phyloP scores from a whole-genome alignment of 2,888 invertebrate genomes.

The Polydrusus cervinus region DNA sequence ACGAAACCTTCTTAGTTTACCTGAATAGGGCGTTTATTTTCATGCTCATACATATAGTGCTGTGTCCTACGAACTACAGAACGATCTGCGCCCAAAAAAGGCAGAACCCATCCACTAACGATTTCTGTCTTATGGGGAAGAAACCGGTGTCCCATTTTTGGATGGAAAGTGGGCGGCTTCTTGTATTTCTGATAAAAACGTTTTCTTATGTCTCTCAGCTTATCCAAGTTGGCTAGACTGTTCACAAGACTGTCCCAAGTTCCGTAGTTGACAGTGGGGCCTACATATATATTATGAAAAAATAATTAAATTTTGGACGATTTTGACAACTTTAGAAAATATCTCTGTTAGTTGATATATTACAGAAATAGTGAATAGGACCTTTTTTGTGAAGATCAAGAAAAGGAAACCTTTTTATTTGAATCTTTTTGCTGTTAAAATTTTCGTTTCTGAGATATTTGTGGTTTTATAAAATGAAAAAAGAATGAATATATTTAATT shows the following conservation, averaged over 20 bases:
- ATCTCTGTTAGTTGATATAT: no score
- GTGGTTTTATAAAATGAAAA: no score
- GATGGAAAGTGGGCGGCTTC: slow-evolving; percentile 76
- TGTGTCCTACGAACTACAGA: slow-evolving; percentile 90
- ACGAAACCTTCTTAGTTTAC: slow-evolving; percentile 64
- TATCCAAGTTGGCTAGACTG: slow-evolving; percentile 79
- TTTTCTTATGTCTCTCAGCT: slow-evolving; percentile 79
- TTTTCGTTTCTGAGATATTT: no score
- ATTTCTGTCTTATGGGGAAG: slow-evolving; percentile 59
- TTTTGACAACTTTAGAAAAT: no score
- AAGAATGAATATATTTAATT: no score
- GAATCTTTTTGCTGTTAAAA: no score
- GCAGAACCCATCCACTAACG: slow-evolving; percentile 62
- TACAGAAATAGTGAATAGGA: no score
- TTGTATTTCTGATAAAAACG: slow-evolving; percentile 75
- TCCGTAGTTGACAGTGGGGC: slow-evolving; percentile 82
- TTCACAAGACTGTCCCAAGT: slow-evolving; percentile 93
- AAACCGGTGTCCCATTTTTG: slow-evolving; percentile 69
- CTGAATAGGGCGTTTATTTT: slow-evolving; percentile 85
- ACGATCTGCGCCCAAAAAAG: slow-evolving; percentile 89
- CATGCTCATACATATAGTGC: slow-evolving; percentile 79
- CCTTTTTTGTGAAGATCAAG: no score
- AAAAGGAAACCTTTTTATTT: no score
- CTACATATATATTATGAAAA: slow-evolving; percentile 64
- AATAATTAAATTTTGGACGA: no score